Percentiles rank a stretch among this genome's conserved stretches.
Conservation (phyloP, 2,797 vertebrate species). For the Enoplosus armatus region DNA sequence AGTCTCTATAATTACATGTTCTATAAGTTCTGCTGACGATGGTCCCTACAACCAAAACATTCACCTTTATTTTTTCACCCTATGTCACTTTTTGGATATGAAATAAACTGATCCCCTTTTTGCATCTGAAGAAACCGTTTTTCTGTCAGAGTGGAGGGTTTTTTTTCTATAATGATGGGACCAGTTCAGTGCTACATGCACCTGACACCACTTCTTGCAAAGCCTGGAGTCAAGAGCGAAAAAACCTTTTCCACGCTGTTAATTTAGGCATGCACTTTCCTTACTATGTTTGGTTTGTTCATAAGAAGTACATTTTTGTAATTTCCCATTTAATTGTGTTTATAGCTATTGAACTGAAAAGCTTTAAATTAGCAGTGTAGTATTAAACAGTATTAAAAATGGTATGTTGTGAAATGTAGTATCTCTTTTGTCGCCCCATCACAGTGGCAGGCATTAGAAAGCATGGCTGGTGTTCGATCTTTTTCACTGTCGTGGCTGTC, state of each 20-base stretch:
- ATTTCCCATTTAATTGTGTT: conserved; percentile 6
- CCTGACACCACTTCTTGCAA: conserved; percentile 20
- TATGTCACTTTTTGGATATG: not conserved
- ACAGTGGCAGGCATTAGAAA: conserved; percentile 37
- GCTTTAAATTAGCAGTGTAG: not conserved
- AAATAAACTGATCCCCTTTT: not conserved
- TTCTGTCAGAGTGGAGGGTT: not conserved
- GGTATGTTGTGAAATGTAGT: conserved; percentile 19
- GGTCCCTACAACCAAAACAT: not conserved
- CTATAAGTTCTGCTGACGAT: not conserved
- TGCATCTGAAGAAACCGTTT: not conserved
- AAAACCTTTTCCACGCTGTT: not conserved
- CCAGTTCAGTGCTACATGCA: conserved; percentile 16
- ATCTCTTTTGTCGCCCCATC: conserved; percentile 35
- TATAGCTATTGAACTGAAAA: not conserved
- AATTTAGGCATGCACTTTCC: conserved; percentile 2
- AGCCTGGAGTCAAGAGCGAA: not conserved
- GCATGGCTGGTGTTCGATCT: conserved; percentile 36
- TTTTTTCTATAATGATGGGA: conserved; percentile 4
- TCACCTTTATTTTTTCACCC: not conserved
- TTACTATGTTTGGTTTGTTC: conserved; percentile 14
- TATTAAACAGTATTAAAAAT: conserved; percentile 21
- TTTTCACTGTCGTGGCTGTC: conserved; percentile 60
- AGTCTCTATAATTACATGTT: not conserved
- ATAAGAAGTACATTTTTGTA: not conserved